Base-by-base conservation (phyloP, 2,888 invertebrate species). In the Pseudococcus viburni region DNA sequence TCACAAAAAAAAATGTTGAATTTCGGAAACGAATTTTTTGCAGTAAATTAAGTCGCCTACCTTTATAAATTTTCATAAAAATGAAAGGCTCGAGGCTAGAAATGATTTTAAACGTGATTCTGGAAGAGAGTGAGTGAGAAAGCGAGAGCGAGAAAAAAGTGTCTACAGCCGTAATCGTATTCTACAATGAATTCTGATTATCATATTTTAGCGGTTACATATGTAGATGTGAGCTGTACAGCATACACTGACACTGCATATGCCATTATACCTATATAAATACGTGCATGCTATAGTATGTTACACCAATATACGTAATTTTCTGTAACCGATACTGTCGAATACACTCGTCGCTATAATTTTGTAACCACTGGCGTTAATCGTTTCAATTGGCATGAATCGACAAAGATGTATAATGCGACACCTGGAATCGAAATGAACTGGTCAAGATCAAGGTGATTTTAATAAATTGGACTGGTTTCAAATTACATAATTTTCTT, bases 361-460 rank as follows among this genome's bases (percentile, higher is more conserved):
- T 83, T 83, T 83, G 80, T 46, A 46, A 83, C 80, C 80, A 83
- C 80, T 83, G 80, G 80, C 80, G 80, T 46, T 83, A 83, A 83
- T 83, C 80, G 80, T 83, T 46, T 83, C 80, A 46, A 83, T 83
- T 83, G 80, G 80, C 80, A 83, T 83, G 80, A 83, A 83, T 83
- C 80, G 80, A 83, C 80, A 83, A 83, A 42, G 80, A 42, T 83
- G 46, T 46, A 83, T 83, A 83, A 68, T 86, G 59, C 86, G 86
- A 86, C 86, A 86, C 86, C 86, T 86, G 86, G 86, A 64, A 86
- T 86, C 64, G 42, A 86, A 86, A 86, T 64, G 86, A 86, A 86
- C 86, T 86, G 86, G 86, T 86, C 86, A 86, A 86, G 86, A 86
- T 86, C 86, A 86, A 86, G 86, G 86, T 86, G 39, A 59, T 68